Percentiles rank a stretch among this genome's conserved stretches.
Conservation (phyloP, 2,113 vertebrate species). For the Origma solitaria region DNA sequence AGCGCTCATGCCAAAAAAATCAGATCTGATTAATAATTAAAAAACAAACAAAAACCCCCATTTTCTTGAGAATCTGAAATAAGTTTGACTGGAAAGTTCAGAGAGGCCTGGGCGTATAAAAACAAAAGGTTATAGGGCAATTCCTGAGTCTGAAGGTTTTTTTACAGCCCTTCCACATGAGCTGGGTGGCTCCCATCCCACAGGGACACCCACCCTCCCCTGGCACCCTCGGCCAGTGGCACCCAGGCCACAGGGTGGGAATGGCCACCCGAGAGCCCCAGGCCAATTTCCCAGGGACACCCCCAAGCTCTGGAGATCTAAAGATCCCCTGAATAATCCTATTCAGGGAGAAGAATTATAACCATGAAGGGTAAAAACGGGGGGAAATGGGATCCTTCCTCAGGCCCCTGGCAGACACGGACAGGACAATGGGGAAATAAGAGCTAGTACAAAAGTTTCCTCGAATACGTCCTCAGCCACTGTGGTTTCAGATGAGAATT, state of each 20-base stretch:
- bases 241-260: background rate
- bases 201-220: background rate
- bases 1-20: background rate
- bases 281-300: background rate
- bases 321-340: conserved; percentile 47
- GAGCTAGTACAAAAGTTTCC: conserved; percentile 23
- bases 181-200: background rate
- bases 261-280: background rate
- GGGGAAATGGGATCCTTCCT: conserved; percentile 43
- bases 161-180: background rate
- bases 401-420: background rate
- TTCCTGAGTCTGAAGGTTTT: background rate
- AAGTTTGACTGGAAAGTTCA: background rate
- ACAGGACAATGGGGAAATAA: conserved; percentile 25
- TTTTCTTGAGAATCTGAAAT: background rate
- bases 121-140: background rate
- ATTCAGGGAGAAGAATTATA: conserved; percentile 31
- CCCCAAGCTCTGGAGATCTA: background rate
- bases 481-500: background rate
- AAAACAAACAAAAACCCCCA: background rate
- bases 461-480: background rate
- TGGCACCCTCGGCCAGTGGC: background rate
- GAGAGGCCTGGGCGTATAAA: background rate
- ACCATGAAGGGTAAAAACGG: conserved; percentile 28
- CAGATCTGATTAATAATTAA: conserved; percentile 28